Base-by-base conservation (phyloP, 2,113 vertebrate species). In the Apeltes quadracus region DNA sequence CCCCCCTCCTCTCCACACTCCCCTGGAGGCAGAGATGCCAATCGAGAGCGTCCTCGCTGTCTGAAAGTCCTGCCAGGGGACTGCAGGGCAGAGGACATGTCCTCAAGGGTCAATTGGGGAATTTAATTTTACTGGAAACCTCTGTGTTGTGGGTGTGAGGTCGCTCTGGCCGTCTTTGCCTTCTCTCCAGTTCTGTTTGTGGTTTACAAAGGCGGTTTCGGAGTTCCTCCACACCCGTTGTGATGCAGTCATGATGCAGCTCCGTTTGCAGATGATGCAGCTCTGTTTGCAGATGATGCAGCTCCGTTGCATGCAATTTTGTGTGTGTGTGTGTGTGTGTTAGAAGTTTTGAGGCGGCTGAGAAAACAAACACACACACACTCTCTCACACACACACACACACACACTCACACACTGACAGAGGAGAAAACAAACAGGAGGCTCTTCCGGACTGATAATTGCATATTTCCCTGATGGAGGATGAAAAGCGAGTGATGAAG, bases 351-450 rank as follows among this genome's bases (percentile, higher is more conserved):
- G 61, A 77, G 58, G 54, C 18, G 70, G 67, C 83, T 83, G 83
- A 85, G 83, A 83, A 88, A 83, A 88, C 77, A 83, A 85, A 87
- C 80, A 57, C 63, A 36, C 48, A 75, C 70, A n/a, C n/a, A n/a
- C n/a, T n/a, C n/a, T n/a, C 29, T 3, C 29, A 29, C 29, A 78
- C 79, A 74, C 81, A 83, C 83, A 87, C 80, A 57, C 63, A 36
- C 48, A 75, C 70, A 29, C 29, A 29, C 29, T 3, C 29, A 29
- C 29, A 78, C 79, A 74, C 81, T 84, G 70, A 79, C 86, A 81
- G 69, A 79, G 15, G 53, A 72, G 55, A 84, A 59, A 20, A 62
- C 73, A 79, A 85, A 85, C 83, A 88, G 50, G 53, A 83, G 76
- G 14, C 61, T 79, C 78, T 84, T 84, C 81, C 69, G 53, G 65